Evolutionary conservation across 2,888 invertebrate species (phyloP), one percentile per base, ranked within the genome.

Genomic region (Drosophila birchii): DNA sequence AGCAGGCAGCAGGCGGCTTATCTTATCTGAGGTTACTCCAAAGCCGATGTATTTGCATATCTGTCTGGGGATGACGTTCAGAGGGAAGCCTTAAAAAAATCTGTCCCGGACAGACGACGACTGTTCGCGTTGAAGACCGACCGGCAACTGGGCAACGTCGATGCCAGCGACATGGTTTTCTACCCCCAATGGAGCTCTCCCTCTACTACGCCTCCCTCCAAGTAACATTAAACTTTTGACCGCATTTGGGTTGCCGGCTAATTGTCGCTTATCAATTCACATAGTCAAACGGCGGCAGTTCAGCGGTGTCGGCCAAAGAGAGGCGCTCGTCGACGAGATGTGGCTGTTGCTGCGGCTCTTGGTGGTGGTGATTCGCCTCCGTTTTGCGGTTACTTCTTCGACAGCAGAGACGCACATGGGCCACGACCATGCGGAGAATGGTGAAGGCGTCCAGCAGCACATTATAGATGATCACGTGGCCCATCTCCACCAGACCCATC

Each of bases 141-240:
- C 61, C 73, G 29, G 54, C 75, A 80, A 85, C 84, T 85, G 86
- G 70, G 80, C 54, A 54, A 29, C 63, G 57, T 41, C 43, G 70
- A 47, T 62, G 44, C 32, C 68, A 43, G 70, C 70, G 44, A 60
- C 61, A 62, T 44, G 43, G 59, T 80, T 85, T 85, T 87, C 79
- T 87, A 87, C 75, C 79, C 80, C 76, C 56, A 45, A 51, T 34
- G 34, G 43, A 29, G 43, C 32, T 11, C 41, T 29, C 41, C 51
- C 38, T 18, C 32, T 32, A 5, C 12, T 18, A 3, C 45, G n/a
- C 49, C 56, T 23, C 29, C 75, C 41, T 20, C 51, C 45, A 16
- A 73, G 84, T 85, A 85, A 87, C 71, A 69, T 55, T 85, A 85
- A 80, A 85, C 84, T 76, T 67, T 73, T 85, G 87, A 85, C 85